Evolutionary conservation across 92 coral and sea anemone species (phyloP), one percentile per base, ranked within the genome.

Genomic region (Muricea muricata): DNA sequence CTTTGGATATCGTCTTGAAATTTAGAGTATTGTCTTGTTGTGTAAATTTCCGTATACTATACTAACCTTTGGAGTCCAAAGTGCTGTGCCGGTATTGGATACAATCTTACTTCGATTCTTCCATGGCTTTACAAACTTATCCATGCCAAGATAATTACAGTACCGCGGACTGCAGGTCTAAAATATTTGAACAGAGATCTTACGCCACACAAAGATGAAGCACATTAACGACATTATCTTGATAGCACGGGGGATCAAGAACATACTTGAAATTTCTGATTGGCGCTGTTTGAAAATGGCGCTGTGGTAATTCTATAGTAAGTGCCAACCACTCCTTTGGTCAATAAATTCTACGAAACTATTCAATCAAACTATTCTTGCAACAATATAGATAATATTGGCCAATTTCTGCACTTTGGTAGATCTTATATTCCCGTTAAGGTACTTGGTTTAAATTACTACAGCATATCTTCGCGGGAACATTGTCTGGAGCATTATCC

Each of bases 41-140:
- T 11, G 6, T 17, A 24, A 30, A 63, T 63, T 63, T 30, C 37
- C 70, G 39, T 39, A 63, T 63, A 21, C n/a, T 10, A 28, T 50
- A 31, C 93, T 63, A 54, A 92, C 96, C 96, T 97, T 95, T 2
- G 99, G 93, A 60, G 92, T 83, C 99, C 99, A 97, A 15, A 91
- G 89, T 29, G 99, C 91, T 71, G 88, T 97, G 52, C 98, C 99
- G 65, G 98, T 98, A 45, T 94, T 97, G 9, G 99, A 87, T 42
- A 94, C 93, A 65, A 94, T 93, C 88, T 94, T 97, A 58, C 91
- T 90, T 63, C 99, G 93, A 65, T 88, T 97, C 78, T 93, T 87
- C 99, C 99, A 97, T 67, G 97, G 88, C 91, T 95, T 95, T 72
- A 89, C 92, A 65, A 95, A 93, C 52, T 75, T 75, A 23, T 75